Conservation (phyloP, 2,888 invertebrate genomes). For the Amblyjoppa proteus region DNA sequence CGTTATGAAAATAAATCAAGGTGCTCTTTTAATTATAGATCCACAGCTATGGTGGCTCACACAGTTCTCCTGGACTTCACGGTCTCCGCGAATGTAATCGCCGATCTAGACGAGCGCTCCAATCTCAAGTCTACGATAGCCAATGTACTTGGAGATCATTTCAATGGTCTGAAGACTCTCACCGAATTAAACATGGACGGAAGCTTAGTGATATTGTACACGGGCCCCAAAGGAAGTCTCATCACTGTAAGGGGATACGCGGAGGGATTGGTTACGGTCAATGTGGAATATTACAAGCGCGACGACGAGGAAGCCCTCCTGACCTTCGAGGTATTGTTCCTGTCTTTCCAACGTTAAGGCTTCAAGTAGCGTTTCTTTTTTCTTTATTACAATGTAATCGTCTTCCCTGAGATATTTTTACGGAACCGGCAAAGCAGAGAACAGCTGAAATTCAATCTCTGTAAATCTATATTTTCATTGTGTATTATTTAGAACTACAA, state of each 20-base stretch:
- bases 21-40: slow-evolving; percentile 4
- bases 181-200: slow-evolving; percentile 90
- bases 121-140: slow-evolving; percentile 89
- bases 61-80: slow-evolving; percentile 93
- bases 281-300: slow-evolving; percentile 93
- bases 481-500: neutral
- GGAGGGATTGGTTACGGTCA: slow-evolving; percentile 92
- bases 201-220: slow-evolving; percentile 90
- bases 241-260: slow-evolving; percentile 91
- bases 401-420: slow-evolving; percentile 19
- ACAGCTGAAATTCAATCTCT: neutral
- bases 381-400: slow-evolving; percentile 17
- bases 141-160: slow-evolving; percentile 90
- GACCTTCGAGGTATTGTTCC: slow-evolving; percentile 90
- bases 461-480: neutral
- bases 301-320: slow-evolving; percentile 91
- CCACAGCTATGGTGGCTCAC: slow-evolving; percentile 90
- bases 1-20: neutral
- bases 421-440: neutral
- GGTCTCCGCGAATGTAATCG: slow-evolving; percentile 89
- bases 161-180: slow-evolving; percentile 90
- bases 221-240: slow-evolving; percentile 90
- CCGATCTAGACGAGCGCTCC: slow-evolving; percentile 89
- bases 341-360: neutral
- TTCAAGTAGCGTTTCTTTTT: neutral